Base-by-base conservation (phyloP, 2,888 invertebrate species). In the Busseola fusca region DNA sequence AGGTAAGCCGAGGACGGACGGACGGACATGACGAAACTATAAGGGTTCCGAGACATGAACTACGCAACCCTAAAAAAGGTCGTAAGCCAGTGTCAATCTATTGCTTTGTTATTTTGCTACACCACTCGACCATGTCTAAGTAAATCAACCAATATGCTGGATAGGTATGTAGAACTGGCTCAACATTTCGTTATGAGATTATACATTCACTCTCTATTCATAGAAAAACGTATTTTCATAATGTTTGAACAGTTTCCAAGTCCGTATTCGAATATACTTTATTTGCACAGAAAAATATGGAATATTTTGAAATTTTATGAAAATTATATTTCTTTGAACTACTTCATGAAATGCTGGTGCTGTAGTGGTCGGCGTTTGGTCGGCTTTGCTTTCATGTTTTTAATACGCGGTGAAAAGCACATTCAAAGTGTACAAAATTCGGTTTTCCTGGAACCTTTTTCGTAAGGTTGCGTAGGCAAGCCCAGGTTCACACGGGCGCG, bases 371-470 rank as follows among this genome's bases (percentile, higher is more conserved):
- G 84, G 84, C 83, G 68, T 86, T 86, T 85, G 84, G 87, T 73
- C 69, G 78, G 76, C 78, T 69, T 78, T 75, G 79, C 80, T 80
- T 88, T 89, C 84, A 90, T 90, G 89, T 90, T 91, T 89, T 91
- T 89, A 89, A 90, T 89, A 84, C 79, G 80, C 71, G 73, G 86
- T 86, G 84, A 86, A 87, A 86, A 85, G 76, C 74, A 69, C 42
- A 86, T 86, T 86, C 85, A 84, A 40, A 42, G 73, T 83, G 80
- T 84, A 84, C 76, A 80, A 86, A 85, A 84, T 86, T 86, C 78
- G 76, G 80, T 79, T 82, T 79, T 76, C 77, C 70, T 77, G 48
- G 62, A 77, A 80, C 58, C 63, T 65, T 72, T 73, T 75, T 58
- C 65, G 34, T 73, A 30, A 12, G 57, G 5, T 50, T 63, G 52